phyloP scores from a whole-genome alignment of 2,797 vertebrate genomes.

The Esox lucius region DNA sequence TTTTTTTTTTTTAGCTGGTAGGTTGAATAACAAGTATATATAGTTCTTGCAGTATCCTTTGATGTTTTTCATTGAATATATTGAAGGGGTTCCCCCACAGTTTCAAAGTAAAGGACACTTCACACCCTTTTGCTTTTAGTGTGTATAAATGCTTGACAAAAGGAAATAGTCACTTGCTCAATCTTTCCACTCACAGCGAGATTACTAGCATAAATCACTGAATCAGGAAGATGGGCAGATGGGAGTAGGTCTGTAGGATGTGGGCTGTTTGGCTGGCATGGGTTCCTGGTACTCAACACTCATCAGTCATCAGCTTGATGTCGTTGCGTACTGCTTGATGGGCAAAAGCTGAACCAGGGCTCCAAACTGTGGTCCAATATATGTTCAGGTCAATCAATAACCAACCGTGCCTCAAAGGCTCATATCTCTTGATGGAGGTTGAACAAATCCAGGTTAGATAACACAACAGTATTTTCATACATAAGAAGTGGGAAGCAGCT shows the following conservation, averaged over 20 bases:
- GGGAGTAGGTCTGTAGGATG: neutral
- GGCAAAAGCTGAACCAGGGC: neutral
- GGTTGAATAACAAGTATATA: too few species aligned
- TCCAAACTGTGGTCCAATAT: neutral
- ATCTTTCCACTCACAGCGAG: neutral
- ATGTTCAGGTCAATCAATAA: neutral
- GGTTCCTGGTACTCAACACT: neutral
- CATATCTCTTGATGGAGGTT: neutral
- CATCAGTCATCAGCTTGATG: neutral
- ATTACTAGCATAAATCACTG: neutral
- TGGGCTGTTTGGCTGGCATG: neutral
- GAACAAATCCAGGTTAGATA: neutral
- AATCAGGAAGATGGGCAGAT: constrained; percentile 1
- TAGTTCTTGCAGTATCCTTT: too few species aligned
- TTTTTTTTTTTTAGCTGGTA: too few species aligned
- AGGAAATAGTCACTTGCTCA: neutral
- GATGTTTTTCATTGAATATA: too few species aligned
- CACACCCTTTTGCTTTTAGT: too few species aligned
- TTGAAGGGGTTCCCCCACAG: too few species aligned
- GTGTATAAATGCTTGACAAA: neutral
- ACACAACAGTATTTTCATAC: neutral
- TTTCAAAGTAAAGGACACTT: too few species aligned
- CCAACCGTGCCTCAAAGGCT: neutral
- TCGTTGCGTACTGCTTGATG: neutral
- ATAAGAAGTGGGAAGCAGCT: neutral